A percentile compares a stretch with the other conserved stretches of the same genome.
phyloP scores from a whole-genome alignment of 2,888 invertebrate genomes.

The Limnephilus auricula region DNA sequence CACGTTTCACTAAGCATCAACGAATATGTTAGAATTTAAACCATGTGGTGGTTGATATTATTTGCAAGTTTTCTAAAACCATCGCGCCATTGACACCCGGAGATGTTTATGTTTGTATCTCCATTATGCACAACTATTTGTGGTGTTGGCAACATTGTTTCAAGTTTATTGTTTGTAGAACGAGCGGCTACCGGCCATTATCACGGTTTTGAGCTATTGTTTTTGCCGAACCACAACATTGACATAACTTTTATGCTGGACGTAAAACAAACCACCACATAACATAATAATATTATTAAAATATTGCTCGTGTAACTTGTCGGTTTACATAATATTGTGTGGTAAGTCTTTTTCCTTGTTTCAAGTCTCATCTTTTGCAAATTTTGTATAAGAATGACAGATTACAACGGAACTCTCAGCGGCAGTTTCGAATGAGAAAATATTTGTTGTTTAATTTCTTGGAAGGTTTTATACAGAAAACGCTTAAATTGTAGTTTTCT shows the following conservation, averaged over 20 bases:
- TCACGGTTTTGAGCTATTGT: conserved; percentile 2
- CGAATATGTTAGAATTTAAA: background rate
- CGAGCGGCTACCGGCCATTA: background rate
- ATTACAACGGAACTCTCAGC: background rate
- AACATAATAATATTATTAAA: background rate
- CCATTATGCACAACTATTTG: background rate
- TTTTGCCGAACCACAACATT: background rate
- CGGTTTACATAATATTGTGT: background rate
- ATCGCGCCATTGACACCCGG: background rate
- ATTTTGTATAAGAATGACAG: background rate
- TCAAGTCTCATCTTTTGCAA: background rate
- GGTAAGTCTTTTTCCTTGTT: background rate
- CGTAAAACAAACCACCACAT: background rate
- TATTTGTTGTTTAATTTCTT: no score
- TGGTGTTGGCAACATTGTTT: background rate
- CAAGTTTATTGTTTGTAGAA: background rate
- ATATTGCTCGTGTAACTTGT: background rate
- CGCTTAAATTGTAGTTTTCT: no score
- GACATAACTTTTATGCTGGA: background rate
- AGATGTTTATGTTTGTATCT: background rate
- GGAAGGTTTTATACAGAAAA: no score
- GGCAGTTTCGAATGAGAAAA: no score
- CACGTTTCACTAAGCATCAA: background rate
- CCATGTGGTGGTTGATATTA: background rate
- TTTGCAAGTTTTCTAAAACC: background rate